Evolutionary conservation across 1,140 invertebrate species (phyloP).

Genomic region (Zophobas morio): DNA sequence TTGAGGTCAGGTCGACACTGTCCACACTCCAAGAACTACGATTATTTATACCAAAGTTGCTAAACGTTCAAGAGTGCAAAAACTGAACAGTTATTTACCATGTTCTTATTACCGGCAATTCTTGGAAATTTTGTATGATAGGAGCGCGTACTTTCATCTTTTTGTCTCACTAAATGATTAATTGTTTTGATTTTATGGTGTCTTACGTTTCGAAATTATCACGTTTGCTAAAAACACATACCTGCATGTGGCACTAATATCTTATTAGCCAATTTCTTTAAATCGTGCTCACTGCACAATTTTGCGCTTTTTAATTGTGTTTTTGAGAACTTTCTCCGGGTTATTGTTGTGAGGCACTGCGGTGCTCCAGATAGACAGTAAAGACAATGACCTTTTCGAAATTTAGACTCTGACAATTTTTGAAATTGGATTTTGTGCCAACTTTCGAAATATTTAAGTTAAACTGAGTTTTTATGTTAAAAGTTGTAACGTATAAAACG

Average conservation of each 20-base stretch:
- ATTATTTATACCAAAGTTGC: constrained; percentile 33
- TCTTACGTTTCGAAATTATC: constrained; percentile 11
- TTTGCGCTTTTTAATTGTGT: no score
- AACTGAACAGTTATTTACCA: background rate
- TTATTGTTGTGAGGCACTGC: no score
- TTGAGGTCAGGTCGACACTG: constrained; percentile 35
- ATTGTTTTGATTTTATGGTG: constrained; percentile 18
- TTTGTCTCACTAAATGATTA: constrained; percentile 11
- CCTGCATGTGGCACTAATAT: constrained; percentile 4
- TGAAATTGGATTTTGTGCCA: no score
- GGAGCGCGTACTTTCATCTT: constrained; percentile 8
- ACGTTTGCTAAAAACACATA: constrained; percentile 25
- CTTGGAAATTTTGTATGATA: background rate
- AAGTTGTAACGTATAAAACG: no score
- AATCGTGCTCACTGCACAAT: constrained; percentile 1
- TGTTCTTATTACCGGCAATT: constrained; percentile 26
- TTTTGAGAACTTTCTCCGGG: no score
- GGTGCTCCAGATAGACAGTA: no score
- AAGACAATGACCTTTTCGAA: no score
- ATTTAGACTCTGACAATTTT: no score
- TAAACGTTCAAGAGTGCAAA: background rate
- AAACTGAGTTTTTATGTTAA: no score
- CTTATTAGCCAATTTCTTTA: background rate
- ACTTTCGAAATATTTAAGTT: no score
- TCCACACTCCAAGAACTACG: background rate